These are phyloP conservation scores for Nettapus auritus DNA, from an alignment of 2,113 vertebrate species.

Conservation along the genomic window DNA sequence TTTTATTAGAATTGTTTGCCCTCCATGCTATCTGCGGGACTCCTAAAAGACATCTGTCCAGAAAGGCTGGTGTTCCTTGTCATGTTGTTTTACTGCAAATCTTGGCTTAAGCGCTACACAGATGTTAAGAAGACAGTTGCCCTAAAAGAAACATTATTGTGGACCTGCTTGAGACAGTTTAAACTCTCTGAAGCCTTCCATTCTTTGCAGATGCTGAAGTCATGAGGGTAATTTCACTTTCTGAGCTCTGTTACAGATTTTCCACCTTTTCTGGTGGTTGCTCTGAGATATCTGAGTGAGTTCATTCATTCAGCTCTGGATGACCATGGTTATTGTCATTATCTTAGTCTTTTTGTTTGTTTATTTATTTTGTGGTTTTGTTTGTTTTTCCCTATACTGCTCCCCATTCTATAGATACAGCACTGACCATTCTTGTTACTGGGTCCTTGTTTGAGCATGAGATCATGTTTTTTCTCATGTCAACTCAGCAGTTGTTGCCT, in stretches of 20 bases:
- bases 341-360: too few relatives aligned
- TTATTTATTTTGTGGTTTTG: too few relatives aligned
- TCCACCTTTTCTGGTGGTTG: neutral
- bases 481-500: neutral
- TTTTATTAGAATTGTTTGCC: neutral
- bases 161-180: neutral
- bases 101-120: neutral
- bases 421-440: neutral
- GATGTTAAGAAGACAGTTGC: neutral
- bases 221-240: neutral
- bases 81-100: neutral
- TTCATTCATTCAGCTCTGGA: neutral
- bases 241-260: neutral
- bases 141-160: neutral
- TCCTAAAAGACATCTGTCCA: neutral
- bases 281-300: neutral
- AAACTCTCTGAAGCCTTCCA: neutral
- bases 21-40: neutral
- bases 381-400: neutral
- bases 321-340: neutral
- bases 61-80: neutral
- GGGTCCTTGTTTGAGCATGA: neutral
- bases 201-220: neutral
- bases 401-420: neutral
- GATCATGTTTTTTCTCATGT: neutral